phyloP scores from a whole-genome alignment of 2,113 vertebrate genomes.

The Saguinus midas region DNA sequence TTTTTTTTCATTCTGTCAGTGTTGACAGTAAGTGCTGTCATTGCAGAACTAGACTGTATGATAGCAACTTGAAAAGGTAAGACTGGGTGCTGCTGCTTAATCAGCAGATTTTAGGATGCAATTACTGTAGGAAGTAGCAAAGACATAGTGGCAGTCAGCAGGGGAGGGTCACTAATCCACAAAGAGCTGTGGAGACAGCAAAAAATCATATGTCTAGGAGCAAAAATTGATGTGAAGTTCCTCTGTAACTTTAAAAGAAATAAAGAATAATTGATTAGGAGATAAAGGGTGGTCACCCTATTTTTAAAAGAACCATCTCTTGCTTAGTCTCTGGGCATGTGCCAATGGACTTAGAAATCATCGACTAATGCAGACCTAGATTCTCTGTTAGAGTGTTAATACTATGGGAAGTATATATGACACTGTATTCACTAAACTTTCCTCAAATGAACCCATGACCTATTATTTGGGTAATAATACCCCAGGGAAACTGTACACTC shows the following conservation, averaged over 20 bases:
- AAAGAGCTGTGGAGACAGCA: background rate
- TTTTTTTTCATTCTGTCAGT: background rate
- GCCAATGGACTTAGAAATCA: background rate
- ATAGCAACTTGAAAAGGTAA: background rate
- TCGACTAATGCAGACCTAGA: background rate
- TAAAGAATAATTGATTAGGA: background rate
- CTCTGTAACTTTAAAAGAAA: background rate
- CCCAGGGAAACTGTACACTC: background rate
- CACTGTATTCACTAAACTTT: background rate
- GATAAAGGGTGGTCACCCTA: background rate
- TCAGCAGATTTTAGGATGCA: background rate
- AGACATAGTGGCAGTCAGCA: background rate
- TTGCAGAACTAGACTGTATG: background rate
- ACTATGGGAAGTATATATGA: background rate
- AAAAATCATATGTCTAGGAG: background rate
- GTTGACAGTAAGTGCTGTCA: background rate
- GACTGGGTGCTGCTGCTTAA: background rate
- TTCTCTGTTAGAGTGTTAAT: background rate
- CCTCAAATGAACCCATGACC: background rate
- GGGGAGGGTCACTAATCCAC: background rate
- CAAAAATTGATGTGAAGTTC: background rate
- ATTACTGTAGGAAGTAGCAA: background rate
- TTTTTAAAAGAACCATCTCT: background rate
- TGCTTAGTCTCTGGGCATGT: background rate
- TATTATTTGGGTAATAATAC: background rate